phyloP scores from a whole-genome alignment of 1,140 invertebrate genomes.

The Melitaea cinxia region DNA sequence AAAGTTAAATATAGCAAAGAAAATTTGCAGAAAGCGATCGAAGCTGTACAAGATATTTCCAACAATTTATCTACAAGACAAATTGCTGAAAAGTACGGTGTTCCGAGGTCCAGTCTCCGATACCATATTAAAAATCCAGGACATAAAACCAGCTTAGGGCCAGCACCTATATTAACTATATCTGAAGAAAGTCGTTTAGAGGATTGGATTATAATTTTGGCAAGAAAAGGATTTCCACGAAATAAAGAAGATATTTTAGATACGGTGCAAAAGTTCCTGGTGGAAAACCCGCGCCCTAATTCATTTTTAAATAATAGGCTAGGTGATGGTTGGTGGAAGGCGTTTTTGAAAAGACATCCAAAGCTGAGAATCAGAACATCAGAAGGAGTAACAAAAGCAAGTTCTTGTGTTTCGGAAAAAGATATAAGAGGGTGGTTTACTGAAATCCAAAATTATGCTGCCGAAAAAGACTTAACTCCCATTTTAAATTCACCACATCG shows the following conservation, averaged over 20 bases:
- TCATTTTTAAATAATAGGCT: conserved; percentile 10
- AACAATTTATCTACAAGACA: background rate
- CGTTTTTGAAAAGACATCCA: conserved; percentile 36
- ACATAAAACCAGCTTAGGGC: background rate
- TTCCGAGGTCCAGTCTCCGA: conserved; percentile 7
- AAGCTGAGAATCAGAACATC: conserved; percentile 22
- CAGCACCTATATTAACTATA: conserved; percentile 8
- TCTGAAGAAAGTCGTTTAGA: conserved; percentile 9
- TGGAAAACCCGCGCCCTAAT: conserved; percentile 5
- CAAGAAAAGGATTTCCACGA: conserved; percentile 3
- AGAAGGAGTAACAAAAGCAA: conserved; percentile 13
- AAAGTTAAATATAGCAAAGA: background rate
- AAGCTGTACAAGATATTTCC: background rate
- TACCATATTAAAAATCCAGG: conserved; percentile 20
- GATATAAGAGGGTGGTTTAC: too few species aligned
- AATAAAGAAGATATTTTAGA: conserved; percentile 5
- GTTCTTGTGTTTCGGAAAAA: background rate
- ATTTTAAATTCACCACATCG: too few species aligned
- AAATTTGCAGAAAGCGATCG: background rate
- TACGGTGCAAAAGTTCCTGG: conserved; percentile 11
- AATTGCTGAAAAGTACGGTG: conserved; percentile 9
- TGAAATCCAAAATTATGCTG: too few species aligned
- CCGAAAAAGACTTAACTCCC: too few species aligned
- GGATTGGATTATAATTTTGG: conserved; percentile 3
- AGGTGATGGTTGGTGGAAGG: conserved; percentile 27